Evolutionary conservation across 2,113 vertebrate genomes (phyloP).

Genomic region (Coryphaenoides rupestris): DNA sequence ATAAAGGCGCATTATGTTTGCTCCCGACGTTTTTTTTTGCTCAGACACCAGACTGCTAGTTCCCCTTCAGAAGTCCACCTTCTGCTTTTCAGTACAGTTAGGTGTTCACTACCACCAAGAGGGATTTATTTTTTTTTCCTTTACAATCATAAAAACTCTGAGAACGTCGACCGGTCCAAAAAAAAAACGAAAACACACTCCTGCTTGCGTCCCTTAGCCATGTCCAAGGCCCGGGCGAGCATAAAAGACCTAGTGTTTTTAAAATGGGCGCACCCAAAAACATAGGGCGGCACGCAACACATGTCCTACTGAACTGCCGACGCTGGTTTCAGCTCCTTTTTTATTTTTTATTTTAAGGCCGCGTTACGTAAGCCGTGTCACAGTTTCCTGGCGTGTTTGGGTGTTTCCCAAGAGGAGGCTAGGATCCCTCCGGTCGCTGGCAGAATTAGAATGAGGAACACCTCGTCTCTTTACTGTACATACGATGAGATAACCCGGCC

Average conservation of each 20-base stretch:
- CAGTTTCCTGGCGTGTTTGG: conserved; percentile 53
- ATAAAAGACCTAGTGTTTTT: conserved; percentile 12
- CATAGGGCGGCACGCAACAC: conserved; percentile 22
- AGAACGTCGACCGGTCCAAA: too few relatives aligned
- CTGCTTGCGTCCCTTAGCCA: background rate
- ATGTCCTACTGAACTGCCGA: conserved; percentile 11
- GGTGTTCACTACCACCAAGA: conserved; percentile 47
- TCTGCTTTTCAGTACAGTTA: conserved; percentile 14
- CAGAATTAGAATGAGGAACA: conserved; percentile 43
- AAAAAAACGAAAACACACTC: background rate
- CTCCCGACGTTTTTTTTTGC: background rate
- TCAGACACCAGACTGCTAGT: background rate
- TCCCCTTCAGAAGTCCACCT: conserved; percentile 21
- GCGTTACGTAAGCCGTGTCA: conserved; percentile 51
- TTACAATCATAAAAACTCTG: background rate
- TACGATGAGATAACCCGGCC: conserved; percentile 39
- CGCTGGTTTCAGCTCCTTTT: conserved; percentile 15
- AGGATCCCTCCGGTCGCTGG: conserved; percentile 38
- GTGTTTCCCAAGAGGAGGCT: conserved; percentile 65
- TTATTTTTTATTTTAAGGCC: conserved; percentile 43
- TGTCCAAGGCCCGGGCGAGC: conserved; percentile 1
- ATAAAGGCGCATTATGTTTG: too few relatives aligned
- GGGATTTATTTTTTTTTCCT: background rate
- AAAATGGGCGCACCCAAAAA: conserved; percentile 28
- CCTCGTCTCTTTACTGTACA: conserved; percentile 34